Evolutionary conservation across 2,113 vertebrate genomes (phyloP).

Genomic region (Anguilla rostrata): DNA sequence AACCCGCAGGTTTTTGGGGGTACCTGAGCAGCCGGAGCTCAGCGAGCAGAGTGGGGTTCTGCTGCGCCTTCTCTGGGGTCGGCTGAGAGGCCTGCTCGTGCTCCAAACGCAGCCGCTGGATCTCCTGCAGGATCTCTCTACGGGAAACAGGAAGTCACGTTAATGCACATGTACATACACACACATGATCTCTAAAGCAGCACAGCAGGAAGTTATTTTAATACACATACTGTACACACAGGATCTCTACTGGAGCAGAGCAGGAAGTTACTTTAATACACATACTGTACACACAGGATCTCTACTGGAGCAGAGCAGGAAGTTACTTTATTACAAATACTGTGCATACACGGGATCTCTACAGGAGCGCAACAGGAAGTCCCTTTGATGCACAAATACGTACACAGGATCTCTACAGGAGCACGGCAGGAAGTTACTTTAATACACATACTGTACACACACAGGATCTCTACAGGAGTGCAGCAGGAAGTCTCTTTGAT

Average conservation of each 20-base stretch:
- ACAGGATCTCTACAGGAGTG: not conserved
- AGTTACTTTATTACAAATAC: not conserved
- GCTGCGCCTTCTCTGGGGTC: slow-evolving; percentile 84
- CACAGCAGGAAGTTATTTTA: not conserved
- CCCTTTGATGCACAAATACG: not conserved
- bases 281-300: slow-evolving; percentile 67
- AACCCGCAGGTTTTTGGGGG: not conserved
- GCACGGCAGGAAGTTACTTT: not conserved
- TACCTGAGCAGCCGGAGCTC: slow-evolving; percentile 90
- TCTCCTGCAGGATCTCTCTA: slow-evolving; percentile 94
- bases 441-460: not conserved
- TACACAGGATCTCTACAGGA: not conserved
- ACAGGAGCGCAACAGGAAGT: not conserved
- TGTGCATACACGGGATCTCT: slow-evolving; percentile 76
- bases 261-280: not conserved
- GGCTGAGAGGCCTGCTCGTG: slow-evolving; percentile 89
- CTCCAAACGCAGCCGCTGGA: slow-evolving; percentile 84
- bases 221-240: slow-evolving; percentile 42
- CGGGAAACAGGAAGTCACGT: not conserved
- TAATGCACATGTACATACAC: not conserved
- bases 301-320: slow-evolving; percentile 53
- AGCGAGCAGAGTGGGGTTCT: slow-evolving; percentile 88
- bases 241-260: slow-evolving; percentile 72
- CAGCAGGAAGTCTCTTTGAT: too few relatives aligned
- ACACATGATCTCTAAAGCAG: not conserved